phyloP scores from a whole-genome alignment of 2,797 vertebrate species.

The Parambassis ranga region DNA sequence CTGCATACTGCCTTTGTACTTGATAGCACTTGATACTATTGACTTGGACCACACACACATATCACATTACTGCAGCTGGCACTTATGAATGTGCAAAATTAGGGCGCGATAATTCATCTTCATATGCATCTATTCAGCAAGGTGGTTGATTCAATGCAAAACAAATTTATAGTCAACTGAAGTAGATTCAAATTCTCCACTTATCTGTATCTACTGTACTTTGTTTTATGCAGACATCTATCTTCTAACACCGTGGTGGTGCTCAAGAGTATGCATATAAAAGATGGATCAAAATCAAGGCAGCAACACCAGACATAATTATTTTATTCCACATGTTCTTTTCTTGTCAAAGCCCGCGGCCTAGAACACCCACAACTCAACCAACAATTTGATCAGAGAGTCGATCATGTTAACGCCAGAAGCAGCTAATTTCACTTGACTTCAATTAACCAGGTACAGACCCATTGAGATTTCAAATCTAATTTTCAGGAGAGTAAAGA shows the following conservation, averaged over 20 bases:
- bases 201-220: neutral
- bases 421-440: neutral
- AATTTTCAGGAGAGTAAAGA: neutral
- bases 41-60: slow-evolving; percentile 52
- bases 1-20: slow-evolving; percentile 29
- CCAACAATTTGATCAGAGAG: neutral
- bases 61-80: slow-evolving; percentile 10
- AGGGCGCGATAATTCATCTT: slow-evolving; percentile 1
- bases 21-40: slow-evolving; percentile 42
- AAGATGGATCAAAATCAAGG: neutral
- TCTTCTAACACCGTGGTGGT: neutral
- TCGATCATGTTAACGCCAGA: neutral
- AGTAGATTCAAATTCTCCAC: neutral
- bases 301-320: neutral
- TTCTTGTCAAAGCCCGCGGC: neutral
- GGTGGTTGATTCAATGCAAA: neutral
- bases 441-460: neutral
- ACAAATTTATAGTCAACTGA: neutral
- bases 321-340: neutral
- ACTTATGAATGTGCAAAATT: neutral
- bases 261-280: neutral
- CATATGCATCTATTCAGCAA: neutral
- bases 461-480: neutral
- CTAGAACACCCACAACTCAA: neutral
- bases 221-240: neutral